Percentiles rank a stretch among this genome's conserved stretches.
These are phyloP conservation scores for Megathymus violae DNA, from an alignment of 1,140 invertebrate species.

Conservation along the genomic window DNA sequence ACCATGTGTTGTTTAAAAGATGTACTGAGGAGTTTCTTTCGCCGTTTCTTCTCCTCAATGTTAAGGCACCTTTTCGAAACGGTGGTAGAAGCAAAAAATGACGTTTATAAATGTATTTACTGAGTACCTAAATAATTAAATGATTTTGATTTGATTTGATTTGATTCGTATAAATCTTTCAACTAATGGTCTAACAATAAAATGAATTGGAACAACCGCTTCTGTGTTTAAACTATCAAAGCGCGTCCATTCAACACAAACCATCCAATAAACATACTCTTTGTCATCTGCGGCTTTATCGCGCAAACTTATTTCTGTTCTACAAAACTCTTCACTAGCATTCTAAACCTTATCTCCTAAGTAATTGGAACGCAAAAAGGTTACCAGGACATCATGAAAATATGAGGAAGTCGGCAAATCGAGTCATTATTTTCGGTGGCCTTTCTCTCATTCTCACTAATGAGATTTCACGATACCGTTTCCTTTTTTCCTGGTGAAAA, in stretches of 20 bases:
- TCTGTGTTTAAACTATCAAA: neutral
- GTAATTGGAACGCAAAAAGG: constrained; percentile 28
- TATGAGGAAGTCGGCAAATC: constrained; percentile 32
- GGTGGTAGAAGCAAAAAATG: too few species aligned
- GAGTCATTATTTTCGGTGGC: constrained; percentile 60
- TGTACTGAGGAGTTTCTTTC: too few species aligned
- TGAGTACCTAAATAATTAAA: too few species aligned
- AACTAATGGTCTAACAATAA: neutral
- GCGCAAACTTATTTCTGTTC: constrained; percentile 11
- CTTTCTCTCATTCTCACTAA: constrained; percentile 54
- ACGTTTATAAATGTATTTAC: too few species aligned
- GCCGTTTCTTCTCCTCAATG: too few species aligned
- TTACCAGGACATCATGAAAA: constrained; percentile 18
- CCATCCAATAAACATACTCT: constrained; percentile 4
- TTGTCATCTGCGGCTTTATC: constrained; percentile 10
- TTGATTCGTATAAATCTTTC: too few species aligned
- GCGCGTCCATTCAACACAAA: constrained; percentile 10
- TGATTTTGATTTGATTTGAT: too few species aligned
- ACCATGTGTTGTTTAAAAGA: too few species aligned
- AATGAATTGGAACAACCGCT: neutral
- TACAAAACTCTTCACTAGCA: neutral
- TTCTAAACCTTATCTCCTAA: constrained; percentile 17
- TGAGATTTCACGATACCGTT: constrained; percentile 57
- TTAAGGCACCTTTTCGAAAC: too few species aligned
- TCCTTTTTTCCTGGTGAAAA: constrained; percentile 47